Conservation (phyloP, 2,113 vertebrate species). For the Eurypyga helias region DNA sequence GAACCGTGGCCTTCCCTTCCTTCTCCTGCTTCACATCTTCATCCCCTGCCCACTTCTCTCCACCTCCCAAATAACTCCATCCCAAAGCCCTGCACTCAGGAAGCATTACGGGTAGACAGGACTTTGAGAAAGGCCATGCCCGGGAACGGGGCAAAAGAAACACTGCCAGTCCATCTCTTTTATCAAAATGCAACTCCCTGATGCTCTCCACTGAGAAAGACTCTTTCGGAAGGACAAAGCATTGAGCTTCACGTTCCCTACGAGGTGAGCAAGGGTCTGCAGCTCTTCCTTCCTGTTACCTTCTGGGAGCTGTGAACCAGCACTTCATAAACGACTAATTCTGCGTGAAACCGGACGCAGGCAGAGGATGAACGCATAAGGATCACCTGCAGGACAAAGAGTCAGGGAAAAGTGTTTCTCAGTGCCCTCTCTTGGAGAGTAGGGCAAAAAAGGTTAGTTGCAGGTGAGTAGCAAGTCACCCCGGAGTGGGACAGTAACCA, state of each 20-base stretch:
- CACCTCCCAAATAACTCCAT: not conserved
- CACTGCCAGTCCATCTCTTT: not conserved
- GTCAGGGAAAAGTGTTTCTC: not conserved
- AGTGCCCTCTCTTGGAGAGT: not conserved
- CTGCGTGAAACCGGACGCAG: rapidly evolving
- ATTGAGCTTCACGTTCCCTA: not conserved
- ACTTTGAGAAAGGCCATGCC: not conserved
- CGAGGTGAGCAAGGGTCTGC: not conserved
- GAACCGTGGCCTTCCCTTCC: not conserved
- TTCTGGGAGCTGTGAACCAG: not conserved
- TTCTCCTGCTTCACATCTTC: not conserved
- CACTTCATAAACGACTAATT: not conserved
- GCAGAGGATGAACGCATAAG: not conserved
- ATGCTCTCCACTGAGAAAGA: not conserved
- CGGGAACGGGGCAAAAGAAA: not conserved
- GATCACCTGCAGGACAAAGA: not conserved
- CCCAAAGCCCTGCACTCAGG: not conserved
- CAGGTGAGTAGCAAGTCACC: not conserved
- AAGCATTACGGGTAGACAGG: not conserved
- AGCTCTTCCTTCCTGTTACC: not conserved
- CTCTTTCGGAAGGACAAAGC: not conserved
- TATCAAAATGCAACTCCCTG: not conserved
- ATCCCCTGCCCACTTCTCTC: not conserved
- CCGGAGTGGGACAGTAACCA: not conserved
- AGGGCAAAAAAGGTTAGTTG: not conserved